Base-by-base conservation (phyloP, 1,140 invertebrate species). In the Gonatopus flavifemur region DNA sequence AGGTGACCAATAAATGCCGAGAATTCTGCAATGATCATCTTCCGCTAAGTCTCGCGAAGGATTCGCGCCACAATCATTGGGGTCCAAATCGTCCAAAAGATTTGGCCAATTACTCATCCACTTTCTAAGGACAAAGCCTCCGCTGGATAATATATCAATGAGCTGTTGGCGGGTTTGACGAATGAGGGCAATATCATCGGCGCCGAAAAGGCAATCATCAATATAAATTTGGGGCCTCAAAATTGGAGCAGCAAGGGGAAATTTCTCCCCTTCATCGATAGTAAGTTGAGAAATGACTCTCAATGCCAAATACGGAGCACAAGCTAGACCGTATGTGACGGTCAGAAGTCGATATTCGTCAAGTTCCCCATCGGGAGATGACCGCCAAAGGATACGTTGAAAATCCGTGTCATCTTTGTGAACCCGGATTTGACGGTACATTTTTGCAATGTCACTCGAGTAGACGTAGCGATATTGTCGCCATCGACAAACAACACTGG, bases 371-470 rank as follows among this genome's bases (percentile, higher is more conserved):
- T 24, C 9, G 4, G 21, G 1, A 2, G 12, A 8, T 1, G 43
- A 18, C n/a, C 31, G 31, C 51, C 51, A 48, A 0, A 53, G 15
- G 7, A 53, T 53, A 7, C 38, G 20, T 3, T 48, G 51, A 4
- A 15, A 36, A 15, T 47, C 32, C 13, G 8, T 1, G n/a, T n/a
- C n/a, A n/a, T n/a, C n/a, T n/a, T n/a, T n/a, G n/a, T n/a, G n/a
- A n/a, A n/a, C n/a, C n/a, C 3, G 24, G 13, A 55, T 55, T 24
- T 73, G 63, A n/a, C 65, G 35, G 48, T 59, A 60, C 35, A 49
- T 37, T 6, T 52, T 62, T 0, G 42, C 41, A 12, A 51, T 49
- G 13, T 54, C 76, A 2, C 63, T 67, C 9, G 59, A 62, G 20
- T 70, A 47, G 4, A 66, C 71, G 35, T 57, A 52, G 19, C 37